These are phyloP conservation scores for Taeniopygia guttata DNA, from an alignment of 2,797 vertebrate genomes.

Conservation along the genomic window DNA sequence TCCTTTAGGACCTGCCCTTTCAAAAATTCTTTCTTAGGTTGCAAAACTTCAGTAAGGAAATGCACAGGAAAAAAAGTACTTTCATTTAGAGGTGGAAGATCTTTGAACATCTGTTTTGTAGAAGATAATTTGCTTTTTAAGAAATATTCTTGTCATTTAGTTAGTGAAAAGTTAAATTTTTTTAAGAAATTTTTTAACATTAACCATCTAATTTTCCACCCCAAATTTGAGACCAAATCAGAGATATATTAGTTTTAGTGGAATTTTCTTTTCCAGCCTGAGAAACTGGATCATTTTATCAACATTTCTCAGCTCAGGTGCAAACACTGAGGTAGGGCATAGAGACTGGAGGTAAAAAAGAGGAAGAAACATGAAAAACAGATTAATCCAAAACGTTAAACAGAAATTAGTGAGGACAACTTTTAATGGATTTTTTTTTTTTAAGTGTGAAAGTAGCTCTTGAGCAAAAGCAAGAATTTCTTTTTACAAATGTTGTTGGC, in stretches of 20 bases:
- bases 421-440: background rate
- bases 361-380: background rate
- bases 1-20: rapidly evolving
- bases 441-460: background rate
- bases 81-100: background rate
- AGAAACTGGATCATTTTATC: background rate
- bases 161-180: background rate
- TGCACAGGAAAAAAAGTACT: background rate
- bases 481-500: background rate
- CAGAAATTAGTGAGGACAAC: background rate
- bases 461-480: background rate
- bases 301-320: background rate
- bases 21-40: background rate
- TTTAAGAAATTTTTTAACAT: background rate
- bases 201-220: rapidly evolving
- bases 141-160: background rate
- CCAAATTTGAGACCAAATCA: background rate
- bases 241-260: background rate
- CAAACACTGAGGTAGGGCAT: background rate
- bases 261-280: background rate
- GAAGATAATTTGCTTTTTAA: background rate
- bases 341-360: background rate
- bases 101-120: background rate
- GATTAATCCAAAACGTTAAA: background rate
- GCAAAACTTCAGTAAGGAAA: background rate